Evolutionary conservation across 1,140 invertebrate species (phyloP), one percentile per base, ranked within the genome.

Genomic region (Nylanderia fulva): DNA sequence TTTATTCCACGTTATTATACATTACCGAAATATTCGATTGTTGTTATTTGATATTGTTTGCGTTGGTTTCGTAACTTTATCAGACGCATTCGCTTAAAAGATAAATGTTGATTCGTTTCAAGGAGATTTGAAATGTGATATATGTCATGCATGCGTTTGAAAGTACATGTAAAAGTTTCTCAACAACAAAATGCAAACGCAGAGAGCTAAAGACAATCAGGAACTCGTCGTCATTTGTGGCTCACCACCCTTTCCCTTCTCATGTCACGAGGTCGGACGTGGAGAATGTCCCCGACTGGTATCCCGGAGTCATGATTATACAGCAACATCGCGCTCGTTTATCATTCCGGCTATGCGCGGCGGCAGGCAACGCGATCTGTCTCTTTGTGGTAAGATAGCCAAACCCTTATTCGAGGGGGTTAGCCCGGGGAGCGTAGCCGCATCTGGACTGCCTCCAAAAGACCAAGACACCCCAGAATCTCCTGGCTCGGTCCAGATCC

Each of bases 401-500:
- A 91, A 91, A 91, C 89, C 86, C 91, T 92, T 91, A 90, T 90
- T 71, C 79, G 85, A 86, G 82, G 39, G 85, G 77, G 86, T 83
- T 86, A 84, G 82, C 75, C 75, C 58, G 42, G 58, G 21, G 63
- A 85, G 77, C 85, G 86, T 85, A 91, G 86, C 91, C 90, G 86
- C 91, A 92, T 93, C 92, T 93, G 93, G 93, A 93, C 88, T 86
- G 90, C 89, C 90, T 93, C 93, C 93, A 93, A 93, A 87, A 93
- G 90, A 91, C 88, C 92, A 92, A 92, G 91, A 92, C 91, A 91
- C 92, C 86, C 90, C 66, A 72, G 90, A 91, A 90, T 92, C 89
- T 82, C 87, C 88, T 92, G 90, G 86, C 88, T 90, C 83, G 88
- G 61, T 86, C 64, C 84, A 71, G 85, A 69, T 71, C 66, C 36